Evolutionary conservation across 1,140 invertebrate genomes (phyloP).

Genomic region (Paramacrobiotus metropolitanus): DNA sequence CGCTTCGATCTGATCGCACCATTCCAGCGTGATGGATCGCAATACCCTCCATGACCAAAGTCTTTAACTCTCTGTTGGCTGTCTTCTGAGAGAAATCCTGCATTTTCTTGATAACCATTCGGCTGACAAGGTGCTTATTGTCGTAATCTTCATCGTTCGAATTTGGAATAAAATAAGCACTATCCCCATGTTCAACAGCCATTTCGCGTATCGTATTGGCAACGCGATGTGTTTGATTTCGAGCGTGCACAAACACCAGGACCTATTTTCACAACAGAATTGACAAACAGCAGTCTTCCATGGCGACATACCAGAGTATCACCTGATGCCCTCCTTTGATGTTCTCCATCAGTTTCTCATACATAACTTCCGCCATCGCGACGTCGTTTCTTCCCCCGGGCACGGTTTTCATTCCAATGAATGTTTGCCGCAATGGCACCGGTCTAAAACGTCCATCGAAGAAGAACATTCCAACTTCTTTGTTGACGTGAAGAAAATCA

Average conservation of each 20-base stretch:
- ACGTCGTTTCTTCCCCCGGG: conserved; percentile 48
- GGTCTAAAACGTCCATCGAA: conserved; percentile 90
- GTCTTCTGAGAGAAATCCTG: conserved; percentile 26
- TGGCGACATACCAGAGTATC: conserved; percentile 9
- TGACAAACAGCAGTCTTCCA: conserved; percentile 8
- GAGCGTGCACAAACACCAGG: conserved; percentile 95
- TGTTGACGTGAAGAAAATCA: conserved; percentile 75
- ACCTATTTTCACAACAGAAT: conserved; percentile 30
- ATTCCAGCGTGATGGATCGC: conserved; percentile 93
- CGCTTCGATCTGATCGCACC: conserved; percentile 49
- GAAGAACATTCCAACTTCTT: conserved; percentile 73
- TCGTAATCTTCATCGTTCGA: conserved; percentile 12
- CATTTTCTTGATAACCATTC: conserved; percentile 32
- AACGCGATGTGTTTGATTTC: conserved; percentile 68
- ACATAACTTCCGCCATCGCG: conserved; percentile 79
- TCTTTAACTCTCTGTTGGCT: conserved; percentile 23
- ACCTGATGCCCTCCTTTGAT: conserved; percentile 69
- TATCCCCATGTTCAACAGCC: conserved; percentile 43
- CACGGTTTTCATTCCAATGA: conserved; percentile 63
- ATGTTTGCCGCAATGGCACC: conserved; percentile 74
- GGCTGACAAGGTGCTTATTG: not conserved
- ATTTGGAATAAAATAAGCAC: conserved; percentile 22
- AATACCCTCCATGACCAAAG: conserved; percentile 61
- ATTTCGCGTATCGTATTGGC: conserved; percentile 37
- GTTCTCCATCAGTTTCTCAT: conserved; percentile 68